Evolutionary conservation across 2,113 vertebrate species (phyloP).

Genomic region (Phaetusa simplex): DNA sequence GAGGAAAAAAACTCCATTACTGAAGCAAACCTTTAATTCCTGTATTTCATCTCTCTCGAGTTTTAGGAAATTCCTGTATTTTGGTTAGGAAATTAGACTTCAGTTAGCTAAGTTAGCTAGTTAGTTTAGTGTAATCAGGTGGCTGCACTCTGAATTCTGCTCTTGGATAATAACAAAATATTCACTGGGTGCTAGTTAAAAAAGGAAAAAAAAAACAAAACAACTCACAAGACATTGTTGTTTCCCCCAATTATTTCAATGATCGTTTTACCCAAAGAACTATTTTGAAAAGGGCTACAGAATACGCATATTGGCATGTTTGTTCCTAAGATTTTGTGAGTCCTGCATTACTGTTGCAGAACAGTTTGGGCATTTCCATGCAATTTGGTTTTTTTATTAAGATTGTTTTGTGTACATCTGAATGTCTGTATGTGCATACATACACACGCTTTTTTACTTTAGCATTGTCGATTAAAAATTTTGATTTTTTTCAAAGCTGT

Average conservation of each 20-base stretch:
- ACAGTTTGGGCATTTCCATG: not conserved
- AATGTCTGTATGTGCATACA: not conserved
- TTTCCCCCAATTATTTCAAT: not conserved
- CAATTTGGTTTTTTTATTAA: not conserved
- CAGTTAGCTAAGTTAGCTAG: too few relatives aligned
- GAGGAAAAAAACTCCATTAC: not conserved
- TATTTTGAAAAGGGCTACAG: not conserved
- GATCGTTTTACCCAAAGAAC: not conserved
- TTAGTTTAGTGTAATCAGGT: not conserved
- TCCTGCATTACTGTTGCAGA: not conserved
- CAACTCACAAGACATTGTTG: not conserved
- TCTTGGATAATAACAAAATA: not conserved
- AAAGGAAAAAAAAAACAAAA: rapidly evolving
- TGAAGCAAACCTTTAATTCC: not conserved
- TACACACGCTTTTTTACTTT: not conserved
- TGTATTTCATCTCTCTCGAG: not conserved
- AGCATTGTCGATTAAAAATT: not conserved
- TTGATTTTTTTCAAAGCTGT: not conserved
- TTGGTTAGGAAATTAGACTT: not conserved
- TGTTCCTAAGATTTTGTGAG: not conserved
- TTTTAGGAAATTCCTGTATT: not conserved
- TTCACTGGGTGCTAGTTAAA: not conserved
- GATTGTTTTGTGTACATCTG: not conserved
- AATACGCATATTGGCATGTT: not conserved
- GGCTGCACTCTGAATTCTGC: not conserved